Evolutionary conservation across 2,888 invertebrate species (phyloP).

Genomic region (Lasioglossum malachurum): DNA sequence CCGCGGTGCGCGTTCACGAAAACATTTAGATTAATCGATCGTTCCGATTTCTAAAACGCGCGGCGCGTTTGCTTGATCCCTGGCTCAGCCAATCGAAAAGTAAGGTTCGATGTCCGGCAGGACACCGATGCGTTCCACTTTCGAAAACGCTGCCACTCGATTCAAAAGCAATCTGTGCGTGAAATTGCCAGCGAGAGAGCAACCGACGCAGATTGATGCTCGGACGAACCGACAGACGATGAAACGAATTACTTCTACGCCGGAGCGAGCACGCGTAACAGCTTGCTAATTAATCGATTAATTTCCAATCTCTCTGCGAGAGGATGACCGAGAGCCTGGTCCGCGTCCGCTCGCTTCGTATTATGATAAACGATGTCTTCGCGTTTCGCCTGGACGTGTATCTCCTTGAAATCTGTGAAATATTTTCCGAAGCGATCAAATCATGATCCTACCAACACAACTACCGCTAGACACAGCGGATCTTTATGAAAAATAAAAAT

Average conservation of each 20-base stretch:
- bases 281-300: conserved; percentile 74
- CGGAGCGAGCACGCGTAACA: conserved; percentile 60
- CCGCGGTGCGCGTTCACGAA: neutral
- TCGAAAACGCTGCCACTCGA: conserved; percentile 58
- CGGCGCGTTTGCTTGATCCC: neutral
- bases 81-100: neutral
- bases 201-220: conserved; percentile 29
- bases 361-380: conserved; percentile 38
- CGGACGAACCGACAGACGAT: conserved; percentile 47
- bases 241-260: conserved; percentile 66
- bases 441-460: neutral
- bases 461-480: no score
- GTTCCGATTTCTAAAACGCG: neutral
- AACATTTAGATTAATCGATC: conserved; percentile 3
- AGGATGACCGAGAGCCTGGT: conserved; percentile 25
- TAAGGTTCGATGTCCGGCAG: conserved; percentile 14
- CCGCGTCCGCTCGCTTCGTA: conserved; percentile 23
- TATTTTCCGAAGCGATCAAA: neutral
- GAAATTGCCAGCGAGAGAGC: conserved; percentile 62
- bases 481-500: no score
- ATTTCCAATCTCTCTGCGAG: conserved; percentile 63
- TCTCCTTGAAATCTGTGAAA: neutral
- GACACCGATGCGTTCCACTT: conserved; percentile 55
- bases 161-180: conserved; percentile 71
- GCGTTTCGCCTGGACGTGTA: neutral